Base-by-base conservation (phyloP, 2,797 vertebrate genomes). In the Rhadinocentrus ornatus region DNA sequence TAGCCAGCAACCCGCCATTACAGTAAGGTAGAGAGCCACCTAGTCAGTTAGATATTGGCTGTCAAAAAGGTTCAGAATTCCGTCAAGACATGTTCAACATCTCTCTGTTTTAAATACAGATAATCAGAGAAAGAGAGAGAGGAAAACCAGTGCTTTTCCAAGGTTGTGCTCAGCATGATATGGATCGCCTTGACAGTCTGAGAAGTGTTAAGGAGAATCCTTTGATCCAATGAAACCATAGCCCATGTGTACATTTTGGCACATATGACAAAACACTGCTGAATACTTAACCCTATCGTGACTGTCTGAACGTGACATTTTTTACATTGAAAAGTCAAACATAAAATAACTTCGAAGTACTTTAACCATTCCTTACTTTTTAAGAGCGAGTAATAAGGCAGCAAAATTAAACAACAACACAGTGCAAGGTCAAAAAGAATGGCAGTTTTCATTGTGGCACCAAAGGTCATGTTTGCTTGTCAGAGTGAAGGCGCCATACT, bases 391-490 rank as follows among this genome's bases (percentile, higher is more conserved):
- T 81, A 86, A 83, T 78, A 85, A 75, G 61, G 66, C 83, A 68
- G 68, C 62, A 69, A 75, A 88, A 84, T 86, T 88, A 80, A 90
- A 91, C 84, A 90, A 86, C 78, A 91, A 78, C 74, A 87, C 74
- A 16, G 70, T 66, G 71, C 89, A 89, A 91, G 92, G 91, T 93
- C 91, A 91, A 75, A 84, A 89, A 89, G 89, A 93, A 90, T 86
- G 77, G 79, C 82, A 83, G 84, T 90, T 93, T 91, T 89, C 86
- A 88, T 77, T 74, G 89, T 84, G 88, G 89, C 92, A 86, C 88
- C 83, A 92, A 92, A 94, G 93, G 92, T 93, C 91, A 93, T 92
- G 92, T 93, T 94, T 93, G 92, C 93, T 94, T 92, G 91, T 93
- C 91, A 93, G 84, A 92, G 86, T 89, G 91, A 93, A 91, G 91